Percentiles rank a stretch among this genome's conserved stretches.
These are phyloP conservation scores for Manis crassicaudata DNA, from an alignment of 2,797 vertebrate genomes.

Conservation along the genomic window DNA sequence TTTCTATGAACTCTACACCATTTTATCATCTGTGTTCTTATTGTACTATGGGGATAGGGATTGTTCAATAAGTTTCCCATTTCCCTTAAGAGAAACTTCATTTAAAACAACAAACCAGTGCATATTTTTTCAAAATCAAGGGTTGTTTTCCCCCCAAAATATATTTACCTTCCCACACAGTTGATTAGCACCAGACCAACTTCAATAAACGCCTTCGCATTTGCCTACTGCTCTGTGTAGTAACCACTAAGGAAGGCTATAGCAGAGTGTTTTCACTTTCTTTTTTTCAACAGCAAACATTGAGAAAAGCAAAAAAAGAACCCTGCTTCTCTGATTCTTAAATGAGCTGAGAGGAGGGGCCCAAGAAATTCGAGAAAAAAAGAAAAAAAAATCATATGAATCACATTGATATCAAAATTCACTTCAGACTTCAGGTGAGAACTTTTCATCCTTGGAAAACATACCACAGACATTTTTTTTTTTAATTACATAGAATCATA, in stretches of 20 bases:
- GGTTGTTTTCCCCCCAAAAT: background rate
- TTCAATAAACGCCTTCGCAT: background rate
- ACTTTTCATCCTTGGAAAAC: slow-evolving; percentile 24
- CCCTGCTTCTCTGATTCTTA: background rate
- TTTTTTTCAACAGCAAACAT: background rate
- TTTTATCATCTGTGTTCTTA: background rate
- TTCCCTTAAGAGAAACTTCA: background rate
- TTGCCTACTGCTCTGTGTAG: background rate
- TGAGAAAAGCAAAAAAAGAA: background rate
- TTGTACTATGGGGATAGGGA: background rate
- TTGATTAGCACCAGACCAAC: background rate
- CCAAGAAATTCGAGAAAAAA: background rate
- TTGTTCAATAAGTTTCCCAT: background rate
- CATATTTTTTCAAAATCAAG: slow-evolving; percentile 10
- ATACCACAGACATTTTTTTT: background rate
- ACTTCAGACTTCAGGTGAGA: slow-evolving; percentile 33
- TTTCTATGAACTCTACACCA: background rate
- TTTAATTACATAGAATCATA: background rate
- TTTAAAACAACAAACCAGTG: background rate
- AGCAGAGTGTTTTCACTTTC: background rate
- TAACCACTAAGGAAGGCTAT: background rate
- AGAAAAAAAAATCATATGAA: background rate
- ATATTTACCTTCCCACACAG: background rate
- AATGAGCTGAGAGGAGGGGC: background rate
- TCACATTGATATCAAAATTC: background rate